Conservation (phyloP, 2,888 invertebrate species). For the Sinhomidia bicolor region DNA sequence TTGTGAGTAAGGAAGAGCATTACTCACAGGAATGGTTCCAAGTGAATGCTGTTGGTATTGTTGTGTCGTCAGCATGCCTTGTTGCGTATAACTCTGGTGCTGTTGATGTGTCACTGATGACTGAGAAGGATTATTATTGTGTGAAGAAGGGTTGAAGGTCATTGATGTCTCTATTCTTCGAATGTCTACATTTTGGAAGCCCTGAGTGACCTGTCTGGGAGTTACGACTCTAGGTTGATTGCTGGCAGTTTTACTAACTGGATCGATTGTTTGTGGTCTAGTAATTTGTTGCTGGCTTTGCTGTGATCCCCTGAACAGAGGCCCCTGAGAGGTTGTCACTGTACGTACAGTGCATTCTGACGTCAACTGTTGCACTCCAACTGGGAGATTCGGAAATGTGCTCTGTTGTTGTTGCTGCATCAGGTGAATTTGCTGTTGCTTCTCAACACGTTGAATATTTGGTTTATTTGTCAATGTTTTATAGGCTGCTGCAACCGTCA, state of each 20-base stretch:
- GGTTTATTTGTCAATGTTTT: not conserved
- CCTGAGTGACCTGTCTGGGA: not conserved
- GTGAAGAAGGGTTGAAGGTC: not conserved
- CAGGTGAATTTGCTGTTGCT: too few species aligned
- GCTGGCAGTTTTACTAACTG: too few species aligned
- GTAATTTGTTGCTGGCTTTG: not conserved
- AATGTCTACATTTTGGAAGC: not conserved
- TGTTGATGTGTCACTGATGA: not conserved
- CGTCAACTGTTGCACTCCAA: not conserved
- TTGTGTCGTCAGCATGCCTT: not conserved
- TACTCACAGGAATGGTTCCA: too few species aligned
- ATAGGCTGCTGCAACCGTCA: not conserved
- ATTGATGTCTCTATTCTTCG: not conserved
- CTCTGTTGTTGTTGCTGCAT: not conserved
- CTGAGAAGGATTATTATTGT: too few species aligned
- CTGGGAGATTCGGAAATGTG: not conserved
- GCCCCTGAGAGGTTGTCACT: not conserved
- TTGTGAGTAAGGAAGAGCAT: too few species aligned
- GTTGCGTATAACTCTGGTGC: not conserved
- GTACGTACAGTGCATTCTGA: not conserved
- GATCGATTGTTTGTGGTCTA: not conserved
- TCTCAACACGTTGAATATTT: too few species aligned
- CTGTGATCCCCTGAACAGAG: too few species aligned
- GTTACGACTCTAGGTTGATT: not conserved
- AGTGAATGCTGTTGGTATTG: not conserved